Evolutionary conservation across 2,797 vertebrate genomes (phyloP), one percentile per base, ranked within the genome.

Genomic region (Sebastes nivosus): DNA sequence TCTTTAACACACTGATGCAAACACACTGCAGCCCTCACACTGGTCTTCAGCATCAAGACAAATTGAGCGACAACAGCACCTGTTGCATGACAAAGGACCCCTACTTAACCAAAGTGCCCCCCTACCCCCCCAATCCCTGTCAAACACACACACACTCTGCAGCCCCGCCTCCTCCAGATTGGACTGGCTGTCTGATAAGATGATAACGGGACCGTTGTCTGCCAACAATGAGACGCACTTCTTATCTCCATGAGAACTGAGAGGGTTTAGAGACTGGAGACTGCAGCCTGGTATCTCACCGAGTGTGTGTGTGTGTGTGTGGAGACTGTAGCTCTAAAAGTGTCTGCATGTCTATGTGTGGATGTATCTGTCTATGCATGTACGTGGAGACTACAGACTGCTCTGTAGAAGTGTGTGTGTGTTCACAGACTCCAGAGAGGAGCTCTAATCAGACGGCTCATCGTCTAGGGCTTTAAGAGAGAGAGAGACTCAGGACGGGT

Each of bases 211-310:
- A 64, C 70, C 30, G 79, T 91, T 88, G 89, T 94, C 93, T 94
- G 84, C 82, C 69, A 75, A 92, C 88, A 91, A 94, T 91, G 90
- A 91, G 90, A 93, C 85, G 63, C 79, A 73, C 87, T 84, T 92
- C 92, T 94, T 94, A 95, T 95, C 93, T 93, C 89, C 88, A 87
- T 95, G 91, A 89, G 90, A 94, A 94, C 86, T 54, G 72, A 87
- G 87, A 90, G 84, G 88, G 69, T 83, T 89, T 73, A 85, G 71
- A 86, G 91, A 80, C 84, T 69, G 81, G 79, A 91, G 87, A 83
- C 87, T 68, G 6, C 72, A 72, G 83, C 75, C 81, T 74, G 79
- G 80, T 92, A 85, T 90, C 86, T 86, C 9, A 9, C 20, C 14
- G 50, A 54, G 72, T 79, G 67, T 85, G 82, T 80, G 72, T 81